These are phyloP conservation scores for Dysmachus trigonus DNA, from an alignment of 2,888 invertebrate genomes.

Conservation along the genomic window DNA sequence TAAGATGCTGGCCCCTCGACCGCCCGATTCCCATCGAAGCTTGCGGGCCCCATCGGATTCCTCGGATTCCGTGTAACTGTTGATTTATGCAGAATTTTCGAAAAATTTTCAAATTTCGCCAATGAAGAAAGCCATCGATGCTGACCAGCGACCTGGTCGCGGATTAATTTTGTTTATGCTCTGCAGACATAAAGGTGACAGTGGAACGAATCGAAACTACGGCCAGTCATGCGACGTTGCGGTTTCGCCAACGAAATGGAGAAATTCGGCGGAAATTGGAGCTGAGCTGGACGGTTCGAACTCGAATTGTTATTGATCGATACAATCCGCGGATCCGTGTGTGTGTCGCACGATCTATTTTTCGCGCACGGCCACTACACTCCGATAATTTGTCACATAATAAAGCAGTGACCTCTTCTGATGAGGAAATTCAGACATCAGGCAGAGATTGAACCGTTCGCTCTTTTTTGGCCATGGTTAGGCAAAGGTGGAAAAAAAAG, in stretches of 20 bases:
- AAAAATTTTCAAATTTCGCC: not conserved
- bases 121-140: slow-evolving; percentile 1
- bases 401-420: not conserved
- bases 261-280: not conserved
- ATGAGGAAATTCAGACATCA: not conserved
- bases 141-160: not conserved
- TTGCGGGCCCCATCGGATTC: not conserved
- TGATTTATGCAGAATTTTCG: not conserved
- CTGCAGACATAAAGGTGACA: not conserved
- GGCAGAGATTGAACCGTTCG: not conserved
- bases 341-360: not conserved
- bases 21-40: not conserved
- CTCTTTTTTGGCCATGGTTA: not conserved
- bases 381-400: not conserved
- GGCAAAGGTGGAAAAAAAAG: not conserved
- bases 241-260: not conserved
- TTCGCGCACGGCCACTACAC: not conserved
- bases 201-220: not conserved
- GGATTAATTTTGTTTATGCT: not conserved
- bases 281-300: not conserved
- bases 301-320: not conserved
- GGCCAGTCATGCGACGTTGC: not conserved
- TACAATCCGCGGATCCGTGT: not conserved
- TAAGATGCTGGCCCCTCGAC: not conserved
- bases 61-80: not conserved